phyloP scores from a whole-genome alignment of 2,797 vertebrate species.

The Pseudomugil gertrudae region DNA sequence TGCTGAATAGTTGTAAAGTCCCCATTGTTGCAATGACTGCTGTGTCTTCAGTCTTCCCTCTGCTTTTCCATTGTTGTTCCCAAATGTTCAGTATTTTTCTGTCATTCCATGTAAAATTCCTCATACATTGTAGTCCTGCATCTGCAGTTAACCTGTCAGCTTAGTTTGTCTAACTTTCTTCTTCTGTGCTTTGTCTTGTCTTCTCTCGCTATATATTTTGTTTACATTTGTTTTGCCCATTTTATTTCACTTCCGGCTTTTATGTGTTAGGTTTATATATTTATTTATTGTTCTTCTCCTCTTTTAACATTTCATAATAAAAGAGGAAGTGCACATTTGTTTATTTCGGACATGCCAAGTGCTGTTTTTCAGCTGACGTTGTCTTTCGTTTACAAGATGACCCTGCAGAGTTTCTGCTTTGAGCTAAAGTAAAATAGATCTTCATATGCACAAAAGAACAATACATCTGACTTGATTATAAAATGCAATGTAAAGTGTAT shows the following conservation, averaged over 20 bases:
- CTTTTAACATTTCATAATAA: not conserved
- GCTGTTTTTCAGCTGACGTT: not conserved
- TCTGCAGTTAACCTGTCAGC: not conserved
- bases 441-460: not conserved
- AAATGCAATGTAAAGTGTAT: not conserved
- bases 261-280: not conserved
- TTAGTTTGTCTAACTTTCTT: not conserved
- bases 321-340: not conserved
- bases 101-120: not conserved
- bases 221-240: not conserved
- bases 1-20: not conserved
- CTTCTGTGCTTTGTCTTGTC: not conserved
- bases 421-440: not conserved
- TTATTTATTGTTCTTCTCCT: not conserved
- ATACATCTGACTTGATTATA: not conserved
- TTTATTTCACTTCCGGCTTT: not conserved
- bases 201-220: not conserved
- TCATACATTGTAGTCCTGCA: not conserved
- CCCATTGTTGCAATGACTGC: not conserved
- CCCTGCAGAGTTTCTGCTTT: not conserved
- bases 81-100: not conserved
- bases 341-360: not conserved
- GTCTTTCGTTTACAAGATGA: not conserved
- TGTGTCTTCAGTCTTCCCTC: not conserved
- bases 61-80: not conserved